Percentiles rank a stretch among this genome's conserved stretches.
phyloP scores from a whole-genome alignment of 2,797 vertebrate species.

The Peromyscus attwateri region DNA sequence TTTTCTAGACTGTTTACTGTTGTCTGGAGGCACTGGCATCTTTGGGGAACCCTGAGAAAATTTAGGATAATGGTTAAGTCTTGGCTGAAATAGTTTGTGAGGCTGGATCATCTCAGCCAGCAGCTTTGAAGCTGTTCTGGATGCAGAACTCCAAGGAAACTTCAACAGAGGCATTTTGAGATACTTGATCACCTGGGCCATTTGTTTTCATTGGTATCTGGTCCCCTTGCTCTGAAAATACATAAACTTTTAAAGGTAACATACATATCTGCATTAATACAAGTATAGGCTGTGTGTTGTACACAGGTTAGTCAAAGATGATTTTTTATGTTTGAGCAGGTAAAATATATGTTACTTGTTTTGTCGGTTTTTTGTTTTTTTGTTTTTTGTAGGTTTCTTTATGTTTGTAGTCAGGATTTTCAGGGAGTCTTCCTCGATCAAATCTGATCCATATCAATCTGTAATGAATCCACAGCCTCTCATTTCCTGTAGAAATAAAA shows the following conservation, averaged over 20 bases:
- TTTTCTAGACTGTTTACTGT: neutral
- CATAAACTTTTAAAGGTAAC: neutral
- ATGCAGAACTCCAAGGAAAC: neutral
- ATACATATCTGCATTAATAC: neutral
- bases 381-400: no score
- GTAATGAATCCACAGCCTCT: neutral
- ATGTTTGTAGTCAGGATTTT: neutral
- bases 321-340: neutral
- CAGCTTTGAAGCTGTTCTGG: neutral
- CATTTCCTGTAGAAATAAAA: neutral
- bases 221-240: neutral
- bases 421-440: neutral
- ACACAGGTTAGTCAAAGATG: neutral
- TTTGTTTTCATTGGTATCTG: neutral
- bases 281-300: neutral
- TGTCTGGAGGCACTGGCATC: neutral
- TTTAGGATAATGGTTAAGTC: neutral
- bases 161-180: neutral
- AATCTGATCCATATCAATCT: neutral
- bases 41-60: neutral
- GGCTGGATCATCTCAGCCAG: neutral
- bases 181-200: neutral
- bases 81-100: neutral
- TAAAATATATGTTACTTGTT: neutral
- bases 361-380: neutral